Evolutionary conservation across 2,797 vertebrate species (phyloP), one percentile per base, ranked within the genome.

Genomic region (Myotis planiceps): DNA sequence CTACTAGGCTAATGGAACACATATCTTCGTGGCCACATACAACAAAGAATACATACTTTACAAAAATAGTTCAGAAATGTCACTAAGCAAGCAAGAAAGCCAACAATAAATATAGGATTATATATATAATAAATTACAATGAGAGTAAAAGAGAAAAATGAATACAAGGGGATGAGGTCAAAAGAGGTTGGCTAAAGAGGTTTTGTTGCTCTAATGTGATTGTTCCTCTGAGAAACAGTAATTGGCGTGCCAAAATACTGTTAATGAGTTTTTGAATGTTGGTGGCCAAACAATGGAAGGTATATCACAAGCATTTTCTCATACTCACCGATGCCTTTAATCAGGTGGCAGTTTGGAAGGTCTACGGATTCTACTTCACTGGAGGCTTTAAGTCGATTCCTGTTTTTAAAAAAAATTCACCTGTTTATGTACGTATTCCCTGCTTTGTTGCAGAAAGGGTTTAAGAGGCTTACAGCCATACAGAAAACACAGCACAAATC

Each of bases 251-350:
- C 49, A 85, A 72, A 94, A 68, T 15, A 47, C 6, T 65, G 13
- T 34, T 47, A 81, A 63, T 32, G 15, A 78, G 18, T 79, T 68
- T 85, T 49, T 42, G 19, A 39, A 49, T 23, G 13, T 69, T 72
- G 34, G 14, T 69, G 19, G 68, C 37, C 74, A 90, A 84, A 78
- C 18, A 68, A 80, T 55, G 87, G 66, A 96, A 97, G 89, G 51
- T 72, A 42, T 2, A n/a, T 42, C 55, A 60, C 88, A 10, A 13
- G 68, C 32, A 5, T 60, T 96, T 96, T 94, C 21, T 60, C 58
- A 92, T 96, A 98, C 98, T 0, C 98, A 99, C 99, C 99, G 0
- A 99, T 98, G 47, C 99, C 98, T 98, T 98, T 98, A 96, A 99
- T 97, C 76, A 99, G 98, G 42, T n/a, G 97, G 96, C 99, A 99